Conservation (phyloP, 1,140 invertebrate species). For the Drosophila hydei region DNA sequence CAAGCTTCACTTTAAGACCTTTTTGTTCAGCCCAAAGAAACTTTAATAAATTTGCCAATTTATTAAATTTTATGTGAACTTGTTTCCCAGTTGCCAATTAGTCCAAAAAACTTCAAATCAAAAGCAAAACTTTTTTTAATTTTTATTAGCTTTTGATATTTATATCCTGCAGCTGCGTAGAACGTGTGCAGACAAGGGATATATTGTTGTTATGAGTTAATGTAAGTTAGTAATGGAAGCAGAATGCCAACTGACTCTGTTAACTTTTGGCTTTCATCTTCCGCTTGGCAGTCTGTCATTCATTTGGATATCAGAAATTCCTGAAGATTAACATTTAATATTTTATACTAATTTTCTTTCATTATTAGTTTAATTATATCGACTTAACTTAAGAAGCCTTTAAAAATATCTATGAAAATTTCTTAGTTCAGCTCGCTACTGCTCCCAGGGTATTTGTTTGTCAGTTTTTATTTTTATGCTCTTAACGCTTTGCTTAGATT, state of each 20-base stretch:
- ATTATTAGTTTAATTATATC: too few relatives aligned
- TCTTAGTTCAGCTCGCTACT: not conserved
- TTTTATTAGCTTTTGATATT: constrained; percentile 15
- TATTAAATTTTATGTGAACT: constrained; percentile 14
- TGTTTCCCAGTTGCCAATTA: constrained; percentile 31
- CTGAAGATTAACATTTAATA: too few relatives aligned
- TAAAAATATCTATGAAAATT: not conserved
- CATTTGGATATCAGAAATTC: too few relatives aligned
- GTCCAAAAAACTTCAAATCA: constrained; percentile 24
- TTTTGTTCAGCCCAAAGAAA: constrained; percentile 25
- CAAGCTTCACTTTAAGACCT: constrained; percentile 38
- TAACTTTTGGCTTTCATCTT: too few relatives aligned
- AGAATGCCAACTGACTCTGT: too few relatives aligned
- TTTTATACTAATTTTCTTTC: too few relatives aligned
- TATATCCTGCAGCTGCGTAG: not conserved
- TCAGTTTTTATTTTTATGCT: too few relatives aligned
- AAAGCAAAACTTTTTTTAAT: constrained; percentile 19
- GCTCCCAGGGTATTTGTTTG: too few relatives aligned
- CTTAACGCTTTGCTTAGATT: not conserved
- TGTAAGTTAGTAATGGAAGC: not conserved
- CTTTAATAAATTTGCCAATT: constrained; percentile 29
- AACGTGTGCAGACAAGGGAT: too few relatives aligned
- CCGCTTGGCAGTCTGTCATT: too few relatives aligned
- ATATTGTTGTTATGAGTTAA: not conserved
- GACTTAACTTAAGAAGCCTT: too few relatives aligned